Evolutionary conservation across 1,140 invertebrate genomes (phyloP), one percentile per base, ranked within the genome.

Genomic region (Drosophila repleta): DNA sequence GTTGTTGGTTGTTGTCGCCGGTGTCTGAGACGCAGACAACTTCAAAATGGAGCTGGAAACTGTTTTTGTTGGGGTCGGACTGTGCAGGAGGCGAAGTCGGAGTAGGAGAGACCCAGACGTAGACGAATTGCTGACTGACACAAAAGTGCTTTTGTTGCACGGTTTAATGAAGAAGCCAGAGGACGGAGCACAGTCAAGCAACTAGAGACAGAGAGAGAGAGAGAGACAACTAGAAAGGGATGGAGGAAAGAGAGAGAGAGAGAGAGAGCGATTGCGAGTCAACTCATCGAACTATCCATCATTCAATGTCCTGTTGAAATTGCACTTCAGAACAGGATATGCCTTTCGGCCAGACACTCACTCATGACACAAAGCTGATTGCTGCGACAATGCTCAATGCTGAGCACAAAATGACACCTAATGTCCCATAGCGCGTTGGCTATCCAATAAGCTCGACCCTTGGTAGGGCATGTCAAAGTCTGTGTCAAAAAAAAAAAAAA

Each of bases 91-190:
- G 11, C 4, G 2, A 32, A 32, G n/a, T 0, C 8, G 43, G 11
- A 18, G 21, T 13, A 10, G 13, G 41, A 55, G 15, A 2, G 60
- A 29, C 26, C 26, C 61, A 77, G 79, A 73, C 58, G 64, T 70
- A 74, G 82, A 68, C 84, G 79, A 73, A 80, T 80, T 68, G 66
- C 82, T 87, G 83, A 76, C 83, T 87, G 83, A 88, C 83, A 87
- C 79, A 87, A 87, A 87, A 87, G 83, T 87, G 79, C 83, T 87
- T 88, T 87, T 87, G 79, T 88, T 88, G 83, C 76, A 79, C 76
- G 82, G 64, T 76, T 65, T 65, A 71, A 71, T 66, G 29, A 58
- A 51, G 32, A 49, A 58, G 39, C 11, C 21, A 46, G 56, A 18
- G 24, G 61, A 15, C 11, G 46, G 18, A 32, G 21, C 29, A 45